phyloP scores from a whole-genome alignment of 2,113 vertebrate genomes.

The Forbesichthys papilliferus region DNA sequence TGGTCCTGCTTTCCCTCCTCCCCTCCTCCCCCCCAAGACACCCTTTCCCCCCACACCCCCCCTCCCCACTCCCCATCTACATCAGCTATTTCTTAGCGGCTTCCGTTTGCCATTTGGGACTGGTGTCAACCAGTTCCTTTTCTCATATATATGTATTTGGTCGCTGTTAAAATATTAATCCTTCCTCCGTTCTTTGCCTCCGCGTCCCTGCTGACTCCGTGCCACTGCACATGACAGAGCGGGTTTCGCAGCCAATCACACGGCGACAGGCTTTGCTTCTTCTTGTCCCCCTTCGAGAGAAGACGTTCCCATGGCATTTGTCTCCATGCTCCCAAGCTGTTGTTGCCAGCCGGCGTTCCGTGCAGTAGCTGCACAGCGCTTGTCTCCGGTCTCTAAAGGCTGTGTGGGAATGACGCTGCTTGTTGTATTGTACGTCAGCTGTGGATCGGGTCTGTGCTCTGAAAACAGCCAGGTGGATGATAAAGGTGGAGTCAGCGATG shows the following conservation, averaged over 20 bases:
- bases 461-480: too few species aligned
- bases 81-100: conserved; percentile 30
- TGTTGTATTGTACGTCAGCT: not conserved
- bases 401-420: conserved; percentile 8
- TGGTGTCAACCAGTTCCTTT: conserved; percentile 53
- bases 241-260: not conserved
- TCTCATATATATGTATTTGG: conserved; percentile 37
- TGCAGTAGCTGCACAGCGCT: not conserved
- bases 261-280: conserved; percentile 1
- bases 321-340: not conserved
- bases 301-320: conserved; percentile 50
- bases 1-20: conserved; percentile 33
- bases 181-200: conserved; percentile 1
- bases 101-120: conserved; percentile 3
- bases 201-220: too few species aligned
- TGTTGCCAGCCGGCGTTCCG: conserved; percentile 3
- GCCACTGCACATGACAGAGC: not conserved
- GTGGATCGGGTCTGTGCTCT: not conserved
- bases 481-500: too few species aligned
- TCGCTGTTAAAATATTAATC: conserved; percentile 67
- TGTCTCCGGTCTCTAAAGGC: conserved; percentile 1
- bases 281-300: conserved; percentile 29
- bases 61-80: conserved; percentile 26
- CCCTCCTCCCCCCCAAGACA: conserved; percentile 22
- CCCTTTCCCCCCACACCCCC: conserved; percentile 1